Base-by-base conservation (phyloP, 2,888 invertebrate species). In the Diaphora mendica region DNA sequence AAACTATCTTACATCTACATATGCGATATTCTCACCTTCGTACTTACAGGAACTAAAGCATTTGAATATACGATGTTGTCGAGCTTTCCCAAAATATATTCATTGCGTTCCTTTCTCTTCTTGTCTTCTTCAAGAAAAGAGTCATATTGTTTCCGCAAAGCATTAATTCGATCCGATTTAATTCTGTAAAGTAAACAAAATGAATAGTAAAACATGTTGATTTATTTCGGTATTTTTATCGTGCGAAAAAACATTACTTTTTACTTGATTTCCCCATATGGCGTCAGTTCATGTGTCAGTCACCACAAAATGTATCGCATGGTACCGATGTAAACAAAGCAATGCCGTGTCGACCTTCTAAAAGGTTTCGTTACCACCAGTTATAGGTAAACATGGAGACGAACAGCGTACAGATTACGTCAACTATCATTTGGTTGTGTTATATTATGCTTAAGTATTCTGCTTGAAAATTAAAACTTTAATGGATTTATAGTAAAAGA, bases 51-150 rank as follows among this genome's bases (percentile, higher is more conserved):
- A 8, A 90, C 85, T 66, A 93, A 82, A 11, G 91, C 87, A 7
- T 88, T 87, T 70, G 83, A 85, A 64, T 88, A 88, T 20, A 95
- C 91, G 89, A 96, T 94, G 81, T 93, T 94, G 79, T 96, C 94
- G 71, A 96, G 89, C 73, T 88, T 91, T 68, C 91, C 92, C 86
- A 96, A 83, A 78, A 96, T 94, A 77, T 91, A 93, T 72, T 94
- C 93, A 86, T 96, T 96, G 23, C 96, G 88, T 73, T 94, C 93
- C 83, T 91, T 95, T 17, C 96, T 90, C 81, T 91, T 94, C 80
- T 93, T 95, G 79, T 96, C 95, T 74, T 96, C 95, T 80, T 93
- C 94, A 72, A 96, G 86, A 81, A 95, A 94, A 30, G 91, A 88
- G 75, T 96, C 95, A 87, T 95, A 96, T 85, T 94, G 91, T 83